These are phyloP conservation scores for Lasioglossum vierecki DNA, from an alignment of 2,888 invertebrate species.

Conservation along the genomic window DNA sequence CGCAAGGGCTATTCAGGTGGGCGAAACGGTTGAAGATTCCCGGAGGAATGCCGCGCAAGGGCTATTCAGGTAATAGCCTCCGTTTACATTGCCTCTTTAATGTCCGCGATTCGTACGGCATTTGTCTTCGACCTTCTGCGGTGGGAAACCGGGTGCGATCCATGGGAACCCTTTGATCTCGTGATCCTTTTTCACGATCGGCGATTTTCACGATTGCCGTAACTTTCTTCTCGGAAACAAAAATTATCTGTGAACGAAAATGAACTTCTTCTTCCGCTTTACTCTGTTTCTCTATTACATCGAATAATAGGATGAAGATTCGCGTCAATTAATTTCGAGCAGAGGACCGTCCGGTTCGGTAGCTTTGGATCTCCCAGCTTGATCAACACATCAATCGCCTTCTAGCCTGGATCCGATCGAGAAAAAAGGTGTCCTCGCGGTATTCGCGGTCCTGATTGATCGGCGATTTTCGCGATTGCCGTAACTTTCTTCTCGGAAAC, in stretches of 20 bases:
- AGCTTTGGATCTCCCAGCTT: neutral
- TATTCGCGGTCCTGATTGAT: constrained; percentile 18
- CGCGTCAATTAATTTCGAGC: neutral
- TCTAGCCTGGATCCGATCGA: neutral
- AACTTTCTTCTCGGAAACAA: neutral
- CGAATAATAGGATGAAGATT: too few species aligned
- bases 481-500: neutral
- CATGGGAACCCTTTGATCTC: constrained; percentile 61
- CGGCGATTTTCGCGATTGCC: neutral
- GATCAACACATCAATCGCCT: constrained; percentile 30
- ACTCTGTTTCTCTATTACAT: neutral
- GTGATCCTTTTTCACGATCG: constrained; percentile 58
- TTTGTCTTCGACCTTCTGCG: constrained; percentile 73
- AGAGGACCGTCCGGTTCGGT: neutral
- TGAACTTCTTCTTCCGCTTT: neutral
- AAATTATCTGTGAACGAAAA: neutral
- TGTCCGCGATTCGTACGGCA: constrained; percentile 74
- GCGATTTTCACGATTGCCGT: neutral
- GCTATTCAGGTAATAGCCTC: constrained; percentile 78
- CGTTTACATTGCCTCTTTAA: constrained; percentile 79
- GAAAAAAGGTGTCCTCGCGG: constrained; percentile 27
- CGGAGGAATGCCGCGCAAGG: constrained; percentile 69
- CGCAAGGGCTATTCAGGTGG: constrained; percentile 73
- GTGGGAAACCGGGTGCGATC: constrained; percentile 29
- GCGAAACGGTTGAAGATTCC: constrained; percentile 40